phyloP scores from a whole-genome alignment of 2,797 vertebrate genomes.

The Xenentodon cancila region DNA sequence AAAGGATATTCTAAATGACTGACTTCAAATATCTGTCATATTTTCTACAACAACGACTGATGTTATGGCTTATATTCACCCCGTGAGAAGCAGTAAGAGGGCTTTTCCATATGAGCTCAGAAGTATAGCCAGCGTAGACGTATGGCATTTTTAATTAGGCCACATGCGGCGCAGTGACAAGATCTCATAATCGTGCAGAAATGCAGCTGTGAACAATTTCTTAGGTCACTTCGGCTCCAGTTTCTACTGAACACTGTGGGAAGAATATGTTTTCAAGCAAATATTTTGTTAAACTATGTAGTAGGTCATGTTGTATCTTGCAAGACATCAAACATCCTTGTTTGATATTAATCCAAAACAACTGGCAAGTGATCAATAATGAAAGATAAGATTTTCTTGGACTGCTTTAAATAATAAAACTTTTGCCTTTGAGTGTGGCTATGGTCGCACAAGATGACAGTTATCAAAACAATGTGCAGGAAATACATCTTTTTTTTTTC shows the following conservation, averaged over 20 bases:
- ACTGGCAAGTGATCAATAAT: constrained; percentile 52
- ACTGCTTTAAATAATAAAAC: background rate
- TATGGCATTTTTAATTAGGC: constrained; percentile 23
- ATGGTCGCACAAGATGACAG: too few species aligned
- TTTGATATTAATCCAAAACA: constrained; percentile 54
- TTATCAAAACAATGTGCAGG: too few species aligned
- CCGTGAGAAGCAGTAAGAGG: constrained; percentile 6
- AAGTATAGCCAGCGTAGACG: constrained; percentile 18
- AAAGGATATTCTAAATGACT: background rate
- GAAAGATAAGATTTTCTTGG: constrained; percentile 36
- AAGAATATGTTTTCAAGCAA: constrained; percentile 46
- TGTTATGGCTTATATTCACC: background rate
- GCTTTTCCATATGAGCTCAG: background rate
- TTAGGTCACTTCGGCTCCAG: constrained; percentile 26
- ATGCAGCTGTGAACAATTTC: constrained; percentile 17
- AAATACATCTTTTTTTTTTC: too few species aligned
- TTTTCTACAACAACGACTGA: background rate
- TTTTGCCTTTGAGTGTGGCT: too few species aligned
- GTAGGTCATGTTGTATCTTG: constrained; percentile 32
- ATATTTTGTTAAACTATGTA: constrained; percentile 42
- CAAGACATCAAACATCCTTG: constrained; percentile 62
- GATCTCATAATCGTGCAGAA: constrained; percentile 13
- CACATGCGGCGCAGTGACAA: background rate
- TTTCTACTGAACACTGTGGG: constrained; percentile 26
- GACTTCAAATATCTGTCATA: background rate